A percentile compares a stretch with the other conserved stretches of the same genome.
These are phyloP conservation scores for Criorhina ranunculi DNA, from an alignment of 2,888 invertebrate genomes.

Conservation along the genomic window DNA sequence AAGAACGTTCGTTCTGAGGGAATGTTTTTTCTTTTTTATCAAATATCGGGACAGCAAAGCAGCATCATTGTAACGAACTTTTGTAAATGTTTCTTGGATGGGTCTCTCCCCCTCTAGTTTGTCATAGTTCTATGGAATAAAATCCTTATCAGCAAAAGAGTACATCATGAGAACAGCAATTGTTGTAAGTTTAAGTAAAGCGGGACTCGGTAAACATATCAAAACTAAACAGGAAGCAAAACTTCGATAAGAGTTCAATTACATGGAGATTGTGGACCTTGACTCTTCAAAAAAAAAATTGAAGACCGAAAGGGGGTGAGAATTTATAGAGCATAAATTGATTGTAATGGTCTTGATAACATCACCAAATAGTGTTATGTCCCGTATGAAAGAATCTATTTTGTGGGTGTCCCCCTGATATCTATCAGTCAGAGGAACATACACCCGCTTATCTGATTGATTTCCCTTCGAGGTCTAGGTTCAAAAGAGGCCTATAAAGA, in stretches of 20 bases:
- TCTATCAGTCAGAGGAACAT: neutral
- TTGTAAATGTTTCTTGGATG: neutral
- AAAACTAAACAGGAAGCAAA: slow-evolving; percentile 47
- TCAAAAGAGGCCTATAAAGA: neutral
- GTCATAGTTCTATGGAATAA: neutral
- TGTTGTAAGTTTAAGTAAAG: slow-evolving; percentile 25
- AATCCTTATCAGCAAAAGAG: slow-evolving; percentile 37
- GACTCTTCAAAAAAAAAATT: slow-evolving; percentile 1
- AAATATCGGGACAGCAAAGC: neutral
- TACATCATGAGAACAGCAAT: slow-evolving; percentile 25
- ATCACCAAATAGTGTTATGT: slow-evolving; percentile 34
- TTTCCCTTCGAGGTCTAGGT: neutral
- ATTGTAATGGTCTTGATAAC: slow-evolving; percentile 46
- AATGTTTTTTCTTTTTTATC: neutral
- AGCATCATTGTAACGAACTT: slow-evolving; percentile 44
- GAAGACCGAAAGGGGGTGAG: neutral
- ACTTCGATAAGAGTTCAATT: slow-evolving; percentile 68
- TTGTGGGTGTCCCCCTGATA: neutral
- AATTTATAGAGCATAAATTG: slow-evolving; percentile 26
- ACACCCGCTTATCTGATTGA: slow-evolving; percentile 7
- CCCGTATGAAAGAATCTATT: slow-evolving; percentile 4
- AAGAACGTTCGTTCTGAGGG: slow-evolving; percentile 19
- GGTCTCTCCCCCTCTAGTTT: neutral
- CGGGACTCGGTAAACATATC: slow-evolving; percentile 2
- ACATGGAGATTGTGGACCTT: slow-evolving; percentile 49